These are phyloP conservation scores for Chrysina gloriosa DNA, from an alignment of 2,888 invertebrate species.

Conservation along the genomic window DNA sequence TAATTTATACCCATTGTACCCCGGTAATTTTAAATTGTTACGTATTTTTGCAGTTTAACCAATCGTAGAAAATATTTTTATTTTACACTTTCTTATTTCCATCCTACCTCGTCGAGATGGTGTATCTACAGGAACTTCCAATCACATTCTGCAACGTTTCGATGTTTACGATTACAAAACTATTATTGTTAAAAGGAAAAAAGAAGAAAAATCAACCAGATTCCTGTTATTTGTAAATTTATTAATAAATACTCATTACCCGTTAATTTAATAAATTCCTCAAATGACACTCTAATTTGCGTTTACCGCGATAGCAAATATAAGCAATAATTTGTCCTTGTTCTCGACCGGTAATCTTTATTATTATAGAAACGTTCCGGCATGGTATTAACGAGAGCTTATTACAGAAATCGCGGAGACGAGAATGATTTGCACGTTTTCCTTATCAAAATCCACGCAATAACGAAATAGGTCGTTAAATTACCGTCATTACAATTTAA, in stretches of 20 bases:
- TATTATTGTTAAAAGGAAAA: no score
- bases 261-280: no score
- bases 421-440: not conserved
- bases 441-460: not conserved
- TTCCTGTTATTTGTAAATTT: no score
- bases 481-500: constrained; percentile 1
- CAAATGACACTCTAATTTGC: no score
- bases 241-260: no score
- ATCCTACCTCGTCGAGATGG: not conserved
- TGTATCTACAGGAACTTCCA: not conserved
- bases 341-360: no score
- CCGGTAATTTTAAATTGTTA: not conserved
- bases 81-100: constrained; percentile 2
- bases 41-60: not conserved
- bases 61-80: not conserved
- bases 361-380: not conserved
- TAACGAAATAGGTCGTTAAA: not conserved
- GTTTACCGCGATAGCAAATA: no score
- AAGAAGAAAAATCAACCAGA: no score
- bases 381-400: not conserved
- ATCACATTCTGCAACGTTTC: no score
- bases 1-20: not conserved
- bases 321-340: no score
- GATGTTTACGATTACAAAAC: no score
- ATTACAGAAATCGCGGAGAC: not conserved